A percentile compares a stretch with the other conserved stretches of the same genome.
Evolutionary conservation across 2,113 vertebrate species (phyloP).

Genomic region (Daboia siamensis): DNA sequence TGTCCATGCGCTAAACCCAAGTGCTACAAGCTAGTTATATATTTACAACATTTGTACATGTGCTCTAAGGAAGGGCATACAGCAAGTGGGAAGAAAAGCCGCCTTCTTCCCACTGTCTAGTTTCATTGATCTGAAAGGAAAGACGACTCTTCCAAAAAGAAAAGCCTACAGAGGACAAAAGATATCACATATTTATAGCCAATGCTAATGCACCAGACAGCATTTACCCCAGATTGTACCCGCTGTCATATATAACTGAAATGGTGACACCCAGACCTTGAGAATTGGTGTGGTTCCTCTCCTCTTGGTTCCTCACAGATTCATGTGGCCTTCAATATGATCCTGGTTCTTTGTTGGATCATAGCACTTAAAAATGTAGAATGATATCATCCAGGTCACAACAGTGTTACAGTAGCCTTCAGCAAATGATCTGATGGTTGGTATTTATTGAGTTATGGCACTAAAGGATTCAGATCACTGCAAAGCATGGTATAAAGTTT

Average conservation of each 20-base stretch:
- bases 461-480: slow-evolving; percentile 59
- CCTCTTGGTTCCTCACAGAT: slow-evolving; percentile 16
- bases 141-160: slow-evolving; percentile 68
- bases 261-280: background rate
- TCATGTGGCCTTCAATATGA: slow-evolving; percentile 33
- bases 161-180: slow-evolving; percentile 59
- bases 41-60: slow-evolving; percentile 90
- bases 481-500: slow-evolving; percentile 40
- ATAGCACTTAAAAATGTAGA: slow-evolving; percentile 52
- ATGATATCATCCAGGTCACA: slow-evolving; percentile 53
- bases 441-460: slow-evolving; percentile 60
- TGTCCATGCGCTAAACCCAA: slow-evolving; percentile 93
- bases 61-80: slow-evolving; percentile 62
- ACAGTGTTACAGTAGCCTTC: slow-evolving; percentile 48
- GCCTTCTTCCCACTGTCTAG: slow-evolving; percentile 49
- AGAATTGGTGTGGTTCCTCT: slow-evolving; percentile 4
- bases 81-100: slow-evolving; percentile 48
- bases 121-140: slow-evolving; percentile 57
- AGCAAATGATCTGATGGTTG: slow-evolving; percentile 38
- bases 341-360: slow-evolving; percentile 30
- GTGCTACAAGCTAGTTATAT: slow-evolving; percentile 86
- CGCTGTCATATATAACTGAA: slow-evolving; percentile 17
- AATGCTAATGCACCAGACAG: slow-evolving; percentile 42
- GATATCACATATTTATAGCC: slow-evolving; percentile 56
- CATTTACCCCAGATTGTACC: slow-evolving; percentile 32